These are phyloP conservation scores for Drosophila jambulina DNA, from an alignment of 1,140 invertebrate species.

Conservation along the genomic window DNA sequence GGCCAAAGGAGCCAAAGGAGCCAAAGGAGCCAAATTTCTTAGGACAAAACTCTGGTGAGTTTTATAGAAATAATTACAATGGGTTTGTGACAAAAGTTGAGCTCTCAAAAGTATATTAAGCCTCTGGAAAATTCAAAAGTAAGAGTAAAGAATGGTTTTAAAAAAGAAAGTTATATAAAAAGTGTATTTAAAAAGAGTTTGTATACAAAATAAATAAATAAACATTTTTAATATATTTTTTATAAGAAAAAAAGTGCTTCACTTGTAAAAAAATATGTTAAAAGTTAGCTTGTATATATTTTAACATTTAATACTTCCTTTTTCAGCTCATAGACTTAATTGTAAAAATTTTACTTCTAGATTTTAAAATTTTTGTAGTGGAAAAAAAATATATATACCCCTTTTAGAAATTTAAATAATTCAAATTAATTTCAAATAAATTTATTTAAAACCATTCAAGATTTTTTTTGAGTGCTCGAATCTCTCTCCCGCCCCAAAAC, in stretches of 20 bases:
- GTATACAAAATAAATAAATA: neutral
- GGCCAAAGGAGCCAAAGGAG: neutral
- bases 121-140: neutral
- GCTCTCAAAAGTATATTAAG: neutral
- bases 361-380: neutral
- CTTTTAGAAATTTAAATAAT: too few species aligned
- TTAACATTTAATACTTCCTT: neutral
- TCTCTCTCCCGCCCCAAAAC: too few species aligned
- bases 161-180: neutral
- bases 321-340: neutral
- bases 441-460: neutral
- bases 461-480: neutral
- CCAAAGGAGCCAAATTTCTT: neutral
- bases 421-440: neutral
- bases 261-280: neutral
- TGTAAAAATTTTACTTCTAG: neutral
- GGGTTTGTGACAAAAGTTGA: neutral
- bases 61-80: neutral
- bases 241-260: neutral
- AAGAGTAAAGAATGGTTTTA: neutral
- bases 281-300: neutral
- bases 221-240: neutral
- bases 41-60: neutral
- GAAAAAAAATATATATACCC: too few species aligned
- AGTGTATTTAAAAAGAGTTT: rapidly evolving